Conservation (phyloP, 1,140 invertebrate genomes). For the Bombus picipes region DNA sequence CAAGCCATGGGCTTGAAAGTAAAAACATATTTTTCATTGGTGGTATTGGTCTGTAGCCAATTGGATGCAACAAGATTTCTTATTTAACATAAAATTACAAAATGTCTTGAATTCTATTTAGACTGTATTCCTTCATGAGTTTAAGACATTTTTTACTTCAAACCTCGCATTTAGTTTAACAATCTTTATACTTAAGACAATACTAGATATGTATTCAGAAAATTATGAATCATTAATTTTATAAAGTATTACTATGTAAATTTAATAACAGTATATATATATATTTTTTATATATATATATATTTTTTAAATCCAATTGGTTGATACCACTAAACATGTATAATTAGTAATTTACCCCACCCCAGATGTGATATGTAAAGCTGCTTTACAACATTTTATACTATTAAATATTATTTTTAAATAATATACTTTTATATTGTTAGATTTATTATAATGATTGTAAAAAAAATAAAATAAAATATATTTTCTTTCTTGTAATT, state of each 20-base stretch:
- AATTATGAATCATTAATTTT: neutral
- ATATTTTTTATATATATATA: too few species aligned
- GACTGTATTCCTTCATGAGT: neutral
- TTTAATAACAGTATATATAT: neutral
- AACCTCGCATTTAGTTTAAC: constrained; percentile 8
- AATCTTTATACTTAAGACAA: neutral
- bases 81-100: neutral
- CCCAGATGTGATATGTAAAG: constrained; percentile 83
- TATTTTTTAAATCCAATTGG: constrained; percentile 51
- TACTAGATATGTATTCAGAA: neutral
- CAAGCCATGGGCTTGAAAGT: constrained; percentile 80
- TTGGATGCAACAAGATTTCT: constrained; percentile 14
- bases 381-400: constrained; percentile 80
- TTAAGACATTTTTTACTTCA: neutral
- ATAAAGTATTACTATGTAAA: neutral
- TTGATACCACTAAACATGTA: constrained; percentile 51
- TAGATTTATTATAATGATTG: constrained; percentile 74
- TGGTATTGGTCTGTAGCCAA: constrained; percentile 38
- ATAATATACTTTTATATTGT: constrained; percentile 77
- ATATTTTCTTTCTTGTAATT: constrained; percentile 45
- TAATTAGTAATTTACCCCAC: constrained; percentile 72
- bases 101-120: neutral
- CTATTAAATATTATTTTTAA: constrained; percentile 75
- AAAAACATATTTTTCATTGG: constrained; percentile 16
- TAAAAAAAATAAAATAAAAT: constrained; percentile 68